phyloP scores from a whole-genome alignment of 2,113 vertebrate genomes.

The Sula dactylatra region DNA sequence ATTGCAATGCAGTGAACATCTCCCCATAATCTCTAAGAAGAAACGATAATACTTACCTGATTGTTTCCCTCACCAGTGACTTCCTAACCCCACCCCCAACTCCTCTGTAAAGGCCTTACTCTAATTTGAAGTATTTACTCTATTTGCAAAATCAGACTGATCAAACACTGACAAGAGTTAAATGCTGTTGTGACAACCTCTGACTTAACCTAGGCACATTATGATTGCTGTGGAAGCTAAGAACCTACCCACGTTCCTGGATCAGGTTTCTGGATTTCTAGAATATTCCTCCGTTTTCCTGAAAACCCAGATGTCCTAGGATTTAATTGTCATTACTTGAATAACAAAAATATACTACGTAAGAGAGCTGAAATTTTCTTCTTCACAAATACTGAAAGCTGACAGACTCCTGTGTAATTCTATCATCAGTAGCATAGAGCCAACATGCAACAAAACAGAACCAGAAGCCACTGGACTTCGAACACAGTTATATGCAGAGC shows the following conservation, averaged over 20 bases:
- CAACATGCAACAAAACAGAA: not conserved
- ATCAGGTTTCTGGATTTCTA: not conserved
- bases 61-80: not conserved
- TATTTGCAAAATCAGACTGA: not conserved
- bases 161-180: not conserved
- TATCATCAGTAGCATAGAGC: not conserved
- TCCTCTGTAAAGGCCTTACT: not conserved
- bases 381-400: not conserved
- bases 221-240: not conserved
- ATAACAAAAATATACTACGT: not conserved
- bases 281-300: not conserved
- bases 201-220: not conserved
- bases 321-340: not conserved
- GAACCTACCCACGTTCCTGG: not conserved
- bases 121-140: not conserved
- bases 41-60: conserved; percentile 45
- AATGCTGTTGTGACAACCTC: not conserved
- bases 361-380: not conserved
- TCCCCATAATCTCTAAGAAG: not conserved
- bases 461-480: not conserved
- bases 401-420: not conserved
- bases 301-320: not conserved
- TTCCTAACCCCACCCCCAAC: not conserved
- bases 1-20: not conserved
- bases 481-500: not conserved